Evolutionary conservation across 2,888 invertebrate species (phyloP).

Genomic region (Danaus chrysippus): DNA sequence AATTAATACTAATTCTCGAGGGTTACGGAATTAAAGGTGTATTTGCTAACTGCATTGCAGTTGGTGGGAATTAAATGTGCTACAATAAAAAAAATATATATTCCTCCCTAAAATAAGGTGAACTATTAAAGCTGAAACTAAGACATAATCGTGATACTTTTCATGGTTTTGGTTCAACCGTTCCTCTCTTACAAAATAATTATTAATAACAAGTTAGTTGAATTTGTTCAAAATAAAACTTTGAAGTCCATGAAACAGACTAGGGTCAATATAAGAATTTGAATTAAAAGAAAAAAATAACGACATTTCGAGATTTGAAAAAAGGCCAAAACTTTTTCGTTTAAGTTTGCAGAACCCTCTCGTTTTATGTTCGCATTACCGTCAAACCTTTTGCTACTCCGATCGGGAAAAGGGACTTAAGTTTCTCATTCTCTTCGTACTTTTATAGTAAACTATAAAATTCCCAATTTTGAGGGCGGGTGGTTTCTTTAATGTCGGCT

Average conservation of each 20-base stretch:
- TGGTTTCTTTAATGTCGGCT: conserved; percentile 34
- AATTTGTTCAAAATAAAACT: conserved; percentile 11
- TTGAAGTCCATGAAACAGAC: conserved; percentile 21
- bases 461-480: conserved; percentile 47
- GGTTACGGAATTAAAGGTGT: conserved; percentile 32
- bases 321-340: conserved; percentile 59
- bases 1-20: conserved; percentile 31
- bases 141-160: too few relatives aligned
- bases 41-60: conserved; percentile 47
- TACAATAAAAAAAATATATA: not conserved
- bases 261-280: conserved; percentile 36
- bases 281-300: conserved; percentile 40
- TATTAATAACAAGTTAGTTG: not conserved
- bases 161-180: too few relatives aligned
- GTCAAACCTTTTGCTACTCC: conserved; percentile 52
- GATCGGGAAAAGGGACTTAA: conserved; percentile 39
- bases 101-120: not conserved
- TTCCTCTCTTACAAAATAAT: too few relatives aligned
- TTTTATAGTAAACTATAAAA: conserved; percentile 48
- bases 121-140: too few relatives aligned
- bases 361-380: conserved; percentile 59
- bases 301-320: conserved; percentile 56
- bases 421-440: conserved; percentile 34
- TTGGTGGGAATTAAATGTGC: conserved; percentile 12
- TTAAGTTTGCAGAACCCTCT: conserved; percentile 49